These are phyloP conservation scores for Neopipo cinnamomea DNA, from an alignment of 2,113 vertebrate species.

Conservation along the genomic window DNA sequence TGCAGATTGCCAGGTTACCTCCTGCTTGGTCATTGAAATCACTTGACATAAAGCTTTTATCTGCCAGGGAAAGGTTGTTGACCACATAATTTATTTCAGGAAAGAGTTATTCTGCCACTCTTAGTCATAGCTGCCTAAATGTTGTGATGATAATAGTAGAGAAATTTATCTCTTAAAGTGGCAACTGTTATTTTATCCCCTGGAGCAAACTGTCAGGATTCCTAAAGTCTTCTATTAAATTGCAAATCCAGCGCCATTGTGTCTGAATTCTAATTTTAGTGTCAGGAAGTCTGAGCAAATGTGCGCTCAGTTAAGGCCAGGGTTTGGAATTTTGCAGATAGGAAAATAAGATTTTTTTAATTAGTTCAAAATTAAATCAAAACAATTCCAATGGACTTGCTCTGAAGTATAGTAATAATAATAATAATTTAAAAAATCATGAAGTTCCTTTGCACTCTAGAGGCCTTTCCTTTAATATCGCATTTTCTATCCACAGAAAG, in stretches of 20 bases:
- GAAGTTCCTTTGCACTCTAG: not conserved
- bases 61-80: not conserved
- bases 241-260: not conserved
- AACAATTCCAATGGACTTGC: not conserved
- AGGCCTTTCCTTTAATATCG: not conserved
- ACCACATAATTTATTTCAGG: not conserved
- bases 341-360: not conserved
- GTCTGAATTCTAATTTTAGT: slow-evolving; percentile 23
- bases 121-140: not conserved
- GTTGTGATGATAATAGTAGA: not conserved
- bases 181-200: slow-evolving; percentile 14
- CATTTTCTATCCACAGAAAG: not conserved
- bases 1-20: not conserved
- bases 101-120: not conserved
- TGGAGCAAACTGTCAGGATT: slow-evolving; percentile 27
- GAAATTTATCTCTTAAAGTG: slow-evolving; percentile 15
- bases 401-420: not conserved
- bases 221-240: slow-evolving; percentile 26
- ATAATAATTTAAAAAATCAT: not conserved
- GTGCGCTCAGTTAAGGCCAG: not conserved
- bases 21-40: not conserved
- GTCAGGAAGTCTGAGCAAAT: not conserved
- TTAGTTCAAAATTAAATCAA: not conserved
- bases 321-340: not conserved
- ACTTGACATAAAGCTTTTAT: slow-evolving; percentile 4